These are phyloP conservation scores for Tuta absoluta DNA, from an alignment of 2,888 invertebrate species.

Conservation along the genomic window DNA sequence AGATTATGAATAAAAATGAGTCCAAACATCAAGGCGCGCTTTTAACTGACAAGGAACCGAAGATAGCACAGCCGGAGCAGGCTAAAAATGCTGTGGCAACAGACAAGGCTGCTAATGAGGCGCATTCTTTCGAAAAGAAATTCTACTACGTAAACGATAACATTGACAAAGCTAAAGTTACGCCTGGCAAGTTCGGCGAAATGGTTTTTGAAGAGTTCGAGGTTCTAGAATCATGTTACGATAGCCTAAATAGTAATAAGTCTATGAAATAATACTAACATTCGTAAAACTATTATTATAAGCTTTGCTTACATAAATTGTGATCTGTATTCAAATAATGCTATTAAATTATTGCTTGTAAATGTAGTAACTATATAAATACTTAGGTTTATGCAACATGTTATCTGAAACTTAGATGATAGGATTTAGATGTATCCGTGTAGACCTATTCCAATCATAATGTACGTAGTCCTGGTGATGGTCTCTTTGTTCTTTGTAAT, in stretches of 20 bases:
- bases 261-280: conserved; percentile 64
- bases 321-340: conserved; percentile 74
- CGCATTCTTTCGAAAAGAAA: conserved; percentile 78
- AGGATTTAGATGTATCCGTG: conserved; percentile 18
- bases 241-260: conserved; percentile 82
- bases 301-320: conserved; percentile 66
- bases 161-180: conserved; percentile 77
- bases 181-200: conserved; percentile 86
- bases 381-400: conserved; percentile 52
- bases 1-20: conserved; percentile 41
- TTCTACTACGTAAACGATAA: conserved; percentile 83
- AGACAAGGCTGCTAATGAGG: conserved; percentile 54
- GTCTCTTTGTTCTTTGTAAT: conserved; percentile 64
- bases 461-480: conserved; percentile 73
- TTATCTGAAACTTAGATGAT: conserved; percentile 49
- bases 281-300: conserved; percentile 46
- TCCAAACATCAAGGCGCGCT: conserved; percentile 38
- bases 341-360: conserved; percentile 76
- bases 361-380: conserved; percentile 59
- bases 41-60: conserved; percentile 41
- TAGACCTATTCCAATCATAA: conserved; percentile 47
- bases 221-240: conserved; percentile 83
- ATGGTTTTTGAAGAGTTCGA: conserved; percentile 93
- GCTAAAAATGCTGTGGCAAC: conserved; percentile 42
- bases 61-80: conserved; percentile 40